phyloP scores from a whole-genome alignment of 2,888 invertebrate species.

The Cataglyphis cursor region DNA sequence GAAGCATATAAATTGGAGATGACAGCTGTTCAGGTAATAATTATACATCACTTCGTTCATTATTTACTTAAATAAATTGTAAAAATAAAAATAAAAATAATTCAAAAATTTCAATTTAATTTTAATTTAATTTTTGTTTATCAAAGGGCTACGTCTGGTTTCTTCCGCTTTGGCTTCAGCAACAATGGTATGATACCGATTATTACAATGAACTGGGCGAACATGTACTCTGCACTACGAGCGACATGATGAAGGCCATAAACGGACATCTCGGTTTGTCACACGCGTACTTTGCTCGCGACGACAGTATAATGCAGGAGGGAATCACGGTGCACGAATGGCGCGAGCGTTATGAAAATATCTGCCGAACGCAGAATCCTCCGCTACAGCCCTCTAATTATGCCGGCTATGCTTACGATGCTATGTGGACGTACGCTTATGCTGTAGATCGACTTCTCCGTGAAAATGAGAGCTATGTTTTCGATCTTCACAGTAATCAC shows the following conservation, averaged over 20 bases:
- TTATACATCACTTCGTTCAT: not conserved
- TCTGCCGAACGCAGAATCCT: slow-evolving; percentile 76
- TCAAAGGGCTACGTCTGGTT: slow-evolving; percentile 94
- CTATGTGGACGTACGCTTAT: slow-evolving; percentile 93
- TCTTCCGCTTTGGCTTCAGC: slow-evolving; percentile 91
- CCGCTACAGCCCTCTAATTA: slow-evolving; percentile 88
- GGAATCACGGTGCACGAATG: slow-evolving; percentile 90
- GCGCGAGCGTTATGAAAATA: slow-evolving; percentile 87
- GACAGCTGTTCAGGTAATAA: slow-evolving; percentile 87
- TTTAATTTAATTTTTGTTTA: not conserved
- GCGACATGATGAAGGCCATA: slow-evolving; percentile 90
- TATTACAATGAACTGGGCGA: slow-evolving; percentile 86
- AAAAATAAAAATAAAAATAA: slow-evolving; percentile 5
- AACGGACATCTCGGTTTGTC: slow-evolving; percentile 92
- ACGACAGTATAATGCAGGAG: slow-evolving; percentile 89
- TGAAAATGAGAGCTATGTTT: slow-evolving; percentile 89
- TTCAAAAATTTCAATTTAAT: not conserved
- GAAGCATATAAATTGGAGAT: slow-evolving; percentile 92
- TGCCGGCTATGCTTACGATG: slow-evolving; percentile 93
- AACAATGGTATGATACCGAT: slow-evolving; percentile 90
- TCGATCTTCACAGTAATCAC: slow-evolving; percentile 88
- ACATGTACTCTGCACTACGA: slow-evolving; percentile 89
- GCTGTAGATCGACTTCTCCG: slow-evolving; percentile 90
- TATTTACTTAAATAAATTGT: not conserved
- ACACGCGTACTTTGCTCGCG: slow-evolving; percentile 90